phyloP scores from a whole-genome alignment of 2,113 vertebrate genomes.

The Gallinago media region DNA sequence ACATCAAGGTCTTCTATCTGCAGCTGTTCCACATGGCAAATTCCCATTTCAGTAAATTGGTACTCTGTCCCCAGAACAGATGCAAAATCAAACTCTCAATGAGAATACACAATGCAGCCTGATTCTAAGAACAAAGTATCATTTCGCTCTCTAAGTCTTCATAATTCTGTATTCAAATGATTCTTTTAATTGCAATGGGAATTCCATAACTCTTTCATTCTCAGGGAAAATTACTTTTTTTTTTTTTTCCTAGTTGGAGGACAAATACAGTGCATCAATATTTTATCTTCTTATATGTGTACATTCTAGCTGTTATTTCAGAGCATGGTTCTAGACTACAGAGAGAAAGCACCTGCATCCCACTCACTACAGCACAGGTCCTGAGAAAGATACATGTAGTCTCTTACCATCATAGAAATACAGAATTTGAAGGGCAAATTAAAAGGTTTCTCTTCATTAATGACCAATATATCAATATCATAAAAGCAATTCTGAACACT shows the following conservation, averaged over 20 bases:
- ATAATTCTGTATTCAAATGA: not conserved
- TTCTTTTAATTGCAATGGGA: conserved; percentile 3
- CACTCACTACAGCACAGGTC: not conserved
- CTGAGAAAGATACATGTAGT: not conserved
- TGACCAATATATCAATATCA: not conserved
- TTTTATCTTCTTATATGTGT: not conserved
- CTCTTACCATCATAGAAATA: not conserved
- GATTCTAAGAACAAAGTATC: conserved; percentile 33
- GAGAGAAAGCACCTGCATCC: not conserved
- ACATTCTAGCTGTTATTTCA: not conserved
- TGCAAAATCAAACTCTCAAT: conserved; percentile 31
- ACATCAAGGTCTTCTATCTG: not conserved
- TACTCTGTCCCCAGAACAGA: conserved; percentile 30
- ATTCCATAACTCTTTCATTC: not conserved
- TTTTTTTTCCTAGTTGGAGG: not conserved
- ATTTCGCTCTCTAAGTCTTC: not conserved
- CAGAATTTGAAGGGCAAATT: not conserved
- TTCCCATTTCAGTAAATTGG: conserved; percentile 25
- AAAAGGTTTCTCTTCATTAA: not conserved
- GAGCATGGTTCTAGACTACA: not conserved
- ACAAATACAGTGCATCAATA: not conserved
- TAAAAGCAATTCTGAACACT: not conserved
- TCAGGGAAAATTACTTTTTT: not conserved
- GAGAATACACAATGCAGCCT: conserved; percentile 23
- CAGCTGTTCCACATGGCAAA: conserved; percentile 44